Conservation (phyloP, 2,888 invertebrate genomes). For the Mongoloraphidia duomilia region DNA sequence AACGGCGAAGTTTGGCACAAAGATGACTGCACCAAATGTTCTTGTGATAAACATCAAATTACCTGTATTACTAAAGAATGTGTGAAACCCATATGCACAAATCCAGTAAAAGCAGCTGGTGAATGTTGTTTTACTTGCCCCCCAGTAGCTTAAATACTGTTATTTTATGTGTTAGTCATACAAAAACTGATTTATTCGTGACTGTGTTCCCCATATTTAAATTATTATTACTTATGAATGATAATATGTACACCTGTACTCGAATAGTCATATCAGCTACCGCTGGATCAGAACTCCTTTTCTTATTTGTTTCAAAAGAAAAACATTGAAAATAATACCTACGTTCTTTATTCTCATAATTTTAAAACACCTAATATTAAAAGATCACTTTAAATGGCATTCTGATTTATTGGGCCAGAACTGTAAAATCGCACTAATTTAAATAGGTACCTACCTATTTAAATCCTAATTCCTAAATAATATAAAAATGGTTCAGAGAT, state of each 20-base stretch:
- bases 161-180: not conserved
- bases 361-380: not conserved
- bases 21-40: conserved; percentile 34
- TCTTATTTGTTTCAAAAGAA: not conserved
- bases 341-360: not conserved
- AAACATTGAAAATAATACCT: not conserved
- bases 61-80: conserved; percentile 32
- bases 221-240: not conserved
- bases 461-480: too few species aligned
- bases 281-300: too few species aligned
- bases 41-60: conserved; percentile 32
- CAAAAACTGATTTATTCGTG: not conserved
- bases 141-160: not conserved
- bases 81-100: conserved; percentile 25
- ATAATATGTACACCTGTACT: not conserved
- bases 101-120: conserved; percentile 26
- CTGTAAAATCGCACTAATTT: not conserved
- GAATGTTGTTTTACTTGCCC: conserved; percentile 32
- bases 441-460: too few species aligned
- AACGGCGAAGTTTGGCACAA: conserved; percentile 34
- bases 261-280: not conserved
- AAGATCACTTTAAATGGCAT: not conserved
- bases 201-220: not conserved
- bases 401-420: not conserved
- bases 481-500: too few species aligned